These are phyloP conservation scores for Rhipidura dahli DNA, from an alignment of 2,113 vertebrate species.

Conservation along the genomic window DNA sequence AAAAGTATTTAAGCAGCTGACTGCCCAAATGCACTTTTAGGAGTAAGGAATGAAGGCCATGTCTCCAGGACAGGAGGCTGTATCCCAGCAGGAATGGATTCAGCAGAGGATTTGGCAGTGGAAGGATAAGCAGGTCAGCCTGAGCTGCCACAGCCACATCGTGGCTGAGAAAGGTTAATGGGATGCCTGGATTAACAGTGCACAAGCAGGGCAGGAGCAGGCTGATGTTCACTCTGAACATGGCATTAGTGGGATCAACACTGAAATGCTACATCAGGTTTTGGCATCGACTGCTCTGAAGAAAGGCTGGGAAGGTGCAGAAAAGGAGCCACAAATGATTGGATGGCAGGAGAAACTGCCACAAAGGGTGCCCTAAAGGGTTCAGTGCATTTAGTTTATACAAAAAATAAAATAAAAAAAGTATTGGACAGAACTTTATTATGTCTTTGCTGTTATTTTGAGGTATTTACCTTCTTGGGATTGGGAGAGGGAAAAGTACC, in stretches of 20 bases:
- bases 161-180: slow-evolving; percentile 4
- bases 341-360: neutral
- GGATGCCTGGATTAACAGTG: neutral
- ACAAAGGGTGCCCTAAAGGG: neutral
- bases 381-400: neutral
- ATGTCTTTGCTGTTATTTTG: neutral
- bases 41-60: neutral
- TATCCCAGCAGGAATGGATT: neutral
- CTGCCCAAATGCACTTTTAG: neutral
- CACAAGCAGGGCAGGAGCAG: neutral
- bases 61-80: neutral
- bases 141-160: neutral
- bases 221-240: neutral
- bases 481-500: accelerated
- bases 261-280: neutral
- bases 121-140: neutral
- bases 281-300: neutral
- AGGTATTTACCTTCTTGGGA: neutral
- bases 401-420: neutral
- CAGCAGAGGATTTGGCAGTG: neutral
- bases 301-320: neutral
- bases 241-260: neutral
- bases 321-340: neutral
- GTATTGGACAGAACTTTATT: neutral
- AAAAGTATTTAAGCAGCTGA: neutral